Conservation (phyloP, 2,113 vertebrate species). For the Cephalopholis sonnerati region DNA sequence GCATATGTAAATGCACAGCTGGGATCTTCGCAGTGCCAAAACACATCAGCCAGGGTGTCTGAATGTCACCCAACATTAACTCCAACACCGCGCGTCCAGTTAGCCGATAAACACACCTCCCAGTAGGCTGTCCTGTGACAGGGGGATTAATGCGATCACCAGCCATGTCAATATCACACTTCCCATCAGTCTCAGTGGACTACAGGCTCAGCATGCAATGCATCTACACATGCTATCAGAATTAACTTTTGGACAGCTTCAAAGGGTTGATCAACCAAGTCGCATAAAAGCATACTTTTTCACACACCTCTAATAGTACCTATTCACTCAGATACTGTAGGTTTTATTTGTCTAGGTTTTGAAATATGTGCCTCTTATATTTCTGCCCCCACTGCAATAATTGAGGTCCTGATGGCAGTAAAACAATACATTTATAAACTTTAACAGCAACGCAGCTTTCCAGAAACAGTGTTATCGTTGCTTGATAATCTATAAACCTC, state of each 20-base stretch:
- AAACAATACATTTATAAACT: not conserved
- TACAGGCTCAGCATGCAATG: not conserved
- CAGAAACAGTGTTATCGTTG: not conserved
- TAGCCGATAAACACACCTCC: constrained; percentile 54
- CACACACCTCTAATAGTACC: not conserved
- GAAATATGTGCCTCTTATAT: not conserved
- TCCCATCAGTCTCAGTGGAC: constrained; percentile 32
- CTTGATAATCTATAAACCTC: not conserved
- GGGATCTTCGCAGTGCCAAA: constrained; percentile 86
- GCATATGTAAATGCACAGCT: constrained; percentile 94
- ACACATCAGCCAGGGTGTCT: constrained; percentile 86
- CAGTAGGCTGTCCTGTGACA: constrained; percentile 26
- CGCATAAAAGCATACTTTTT: not conserved
- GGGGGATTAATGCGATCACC: constrained; percentile 65
- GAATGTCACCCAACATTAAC: constrained; percentile 82
- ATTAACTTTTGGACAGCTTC: not conserved
- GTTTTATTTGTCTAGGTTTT: not conserved
- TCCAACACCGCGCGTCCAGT: constrained; percentile 74
- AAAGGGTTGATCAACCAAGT: not conserved
- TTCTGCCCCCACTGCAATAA: not conserved
- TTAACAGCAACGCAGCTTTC: not conserved
- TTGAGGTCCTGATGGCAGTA: not conserved
- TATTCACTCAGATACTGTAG: not conserved
- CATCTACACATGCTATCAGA: constrained; percentile 3
- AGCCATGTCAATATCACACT: constrained; percentile 70